Evolutionary conservation across 2,888 invertebrate genomes (phyloP).

Genomic region (Himalopsyche kuldschensis): DNA sequence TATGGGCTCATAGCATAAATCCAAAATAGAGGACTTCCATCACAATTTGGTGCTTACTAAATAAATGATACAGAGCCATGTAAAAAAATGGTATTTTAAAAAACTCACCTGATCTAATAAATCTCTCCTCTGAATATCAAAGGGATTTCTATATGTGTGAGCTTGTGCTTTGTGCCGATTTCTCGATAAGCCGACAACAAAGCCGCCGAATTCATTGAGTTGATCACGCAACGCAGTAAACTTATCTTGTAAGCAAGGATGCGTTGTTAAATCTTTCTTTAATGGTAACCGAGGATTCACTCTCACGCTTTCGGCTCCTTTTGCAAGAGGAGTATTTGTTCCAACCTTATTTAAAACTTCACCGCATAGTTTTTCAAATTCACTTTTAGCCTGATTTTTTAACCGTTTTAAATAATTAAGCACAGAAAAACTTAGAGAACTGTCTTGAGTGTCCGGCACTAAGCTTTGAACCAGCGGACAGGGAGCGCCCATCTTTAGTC

Average conservation of each 20-base stretch:
- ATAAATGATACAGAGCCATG: background rate
- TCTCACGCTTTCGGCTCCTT: slow-evolving; percentile 73
- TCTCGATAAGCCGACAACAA: slow-evolving; percentile 72
- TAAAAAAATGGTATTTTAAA: background rate
- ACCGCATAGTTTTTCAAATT: slow-evolving; percentile 84
- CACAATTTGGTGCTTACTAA: background rate
- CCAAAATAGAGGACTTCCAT: background rate
- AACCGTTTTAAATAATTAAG: slow-evolving; percentile 93
- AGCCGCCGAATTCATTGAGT: slow-evolving; percentile 82
- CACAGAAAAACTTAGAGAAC: slow-evolving; percentile 89
- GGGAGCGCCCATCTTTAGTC: slow-evolving; percentile 87
- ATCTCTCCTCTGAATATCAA: slow-evolving; percentile 88
- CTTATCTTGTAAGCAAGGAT: slow-evolving; percentile 80
- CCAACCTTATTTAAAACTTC: slow-evolving; percentile 72
- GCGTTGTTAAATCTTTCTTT: slow-evolving; percentile 79
- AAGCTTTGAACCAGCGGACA: slow-evolving; percentile 78
- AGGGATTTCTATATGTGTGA: slow-evolving; percentile 87
- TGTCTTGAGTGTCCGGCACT: slow-evolving; percentile 91
- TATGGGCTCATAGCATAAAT: too few species aligned
- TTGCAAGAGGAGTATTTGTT: slow-evolving; percentile 52
- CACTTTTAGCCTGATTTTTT: slow-evolving; percentile 90
- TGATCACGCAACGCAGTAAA: slow-evolving; percentile 82
- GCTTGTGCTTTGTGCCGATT: slow-evolving; percentile 57
- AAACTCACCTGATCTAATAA: slow-evolving; percentile 77
- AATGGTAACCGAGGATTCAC: slow-evolving; percentile 71